phyloP scores from a whole-genome alignment of 2,888 invertebrate genomes.

The Dione vanillae region DNA sequence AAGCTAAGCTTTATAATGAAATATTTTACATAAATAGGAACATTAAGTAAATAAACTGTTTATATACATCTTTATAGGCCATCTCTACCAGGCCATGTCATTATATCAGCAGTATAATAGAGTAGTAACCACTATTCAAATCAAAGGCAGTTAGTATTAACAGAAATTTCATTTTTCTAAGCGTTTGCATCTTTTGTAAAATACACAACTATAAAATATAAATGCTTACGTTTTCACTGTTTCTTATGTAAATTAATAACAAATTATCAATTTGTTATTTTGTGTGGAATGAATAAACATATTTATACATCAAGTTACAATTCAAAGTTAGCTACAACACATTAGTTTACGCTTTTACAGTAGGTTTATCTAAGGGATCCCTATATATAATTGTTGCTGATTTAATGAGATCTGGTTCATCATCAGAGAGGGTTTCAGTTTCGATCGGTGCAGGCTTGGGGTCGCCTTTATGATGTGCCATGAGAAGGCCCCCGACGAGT shows the following conservation, averaged over 20 bases:
- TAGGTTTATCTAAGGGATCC: conserved; percentile 69
- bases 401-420: conserved; percentile 75
- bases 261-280: not conserved
- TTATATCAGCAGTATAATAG: not conserved
- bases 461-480: conserved; percentile 81
- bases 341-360: not conserved
- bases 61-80: not conserved
- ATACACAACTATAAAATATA: conserved; percentile 9
- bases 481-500: conserved; percentile 89
- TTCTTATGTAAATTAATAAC: not conserved
- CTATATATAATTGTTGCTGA: conserved; percentile 74
- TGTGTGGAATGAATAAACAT: conserved; percentile 4
- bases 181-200: not conserved
- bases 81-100: not conserved
- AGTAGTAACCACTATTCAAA: not conserved
- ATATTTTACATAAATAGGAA: conserved; percentile 17
- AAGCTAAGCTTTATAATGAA: not conserved
- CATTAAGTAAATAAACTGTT: conserved; percentile 2
- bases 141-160: not conserved
- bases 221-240: not conserved
- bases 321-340: not conserved
- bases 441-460: conserved; percentile 53
- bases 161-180: not conserved
- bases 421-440: conserved; percentile 54
- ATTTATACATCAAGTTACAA: conserved; percentile 4